Evolutionary conservation across 1,140 invertebrate species (phyloP), one percentile per base, ranked within the genome.

Genomic region (Andrena cerasifolii): DNA sequence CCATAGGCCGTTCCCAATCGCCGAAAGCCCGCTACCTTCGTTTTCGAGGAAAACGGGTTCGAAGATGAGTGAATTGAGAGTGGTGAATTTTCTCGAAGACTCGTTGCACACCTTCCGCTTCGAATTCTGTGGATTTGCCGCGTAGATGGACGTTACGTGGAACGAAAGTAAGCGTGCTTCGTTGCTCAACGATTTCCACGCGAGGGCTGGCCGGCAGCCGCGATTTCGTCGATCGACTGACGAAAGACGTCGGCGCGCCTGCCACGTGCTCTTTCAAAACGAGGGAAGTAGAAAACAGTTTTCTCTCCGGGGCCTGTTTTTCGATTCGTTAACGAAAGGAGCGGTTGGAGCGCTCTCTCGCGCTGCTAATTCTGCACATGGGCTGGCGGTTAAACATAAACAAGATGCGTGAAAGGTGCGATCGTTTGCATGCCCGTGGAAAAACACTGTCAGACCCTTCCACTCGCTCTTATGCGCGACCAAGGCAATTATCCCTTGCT

Each of bases 221-320:
- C 40, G 14, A 58, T 75, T 75, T 75, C 63, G 73, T 75, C 51
- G 53, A 58, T 31, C 40, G 28, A 26, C 10, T 75, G 73, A 58
- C 63, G 73, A 75, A 75, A 75, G 3, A 54, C 14, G 12, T 24
- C 26, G 26, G 18, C 12, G 14, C 24, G 18, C 10, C 21, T 8
- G 18, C 43, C 7, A 3, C n/a, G 16, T 7, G 1, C 24, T 75
- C 26, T 65, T 74, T 43, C 33, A 65, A 66, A 74, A 65, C 18
- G 2, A 47, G 12, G 36, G 31, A 24, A 24, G n/a, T 12, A n/a
- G 36, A 33, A 43, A 74, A 53, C 6, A 2, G 28, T 6, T 33
- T 18, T 33, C 14, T 24, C 12, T 4, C 16, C 10, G 53, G 24
- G 4, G 51, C 51, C 36, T 40, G 36, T n/a, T 2, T 49, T 49